phyloP scores from a whole-genome alignment of 2,113 vertebrate genomes.

The Tamias sibiricus region DNA sequence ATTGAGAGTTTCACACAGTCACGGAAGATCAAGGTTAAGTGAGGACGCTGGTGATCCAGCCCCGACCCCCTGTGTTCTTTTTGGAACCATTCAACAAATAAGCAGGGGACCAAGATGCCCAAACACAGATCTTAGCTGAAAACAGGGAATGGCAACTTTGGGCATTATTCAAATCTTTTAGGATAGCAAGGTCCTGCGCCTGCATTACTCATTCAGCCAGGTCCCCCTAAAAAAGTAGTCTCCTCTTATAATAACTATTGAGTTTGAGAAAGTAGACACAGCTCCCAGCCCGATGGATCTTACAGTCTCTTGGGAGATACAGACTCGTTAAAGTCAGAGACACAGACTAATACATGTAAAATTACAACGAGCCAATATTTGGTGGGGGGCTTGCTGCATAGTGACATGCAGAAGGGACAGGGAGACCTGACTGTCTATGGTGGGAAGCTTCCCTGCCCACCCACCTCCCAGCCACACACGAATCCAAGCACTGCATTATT shows the following conservation, averaged over 20 bases:
- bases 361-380: background rate
- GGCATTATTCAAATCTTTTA: background rate
- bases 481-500: no score
- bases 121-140: background rate
- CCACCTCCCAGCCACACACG: no score
- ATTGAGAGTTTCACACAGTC: background rate
- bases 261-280: background rate
- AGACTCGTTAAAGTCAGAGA: no score
- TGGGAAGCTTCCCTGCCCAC: background rate
- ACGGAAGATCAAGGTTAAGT: background rate
- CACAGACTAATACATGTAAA: background rate
- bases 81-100: background rate
- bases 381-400: background rate
- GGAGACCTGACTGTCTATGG: background rate
- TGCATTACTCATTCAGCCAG: background rate
- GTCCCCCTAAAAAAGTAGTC: background rate
- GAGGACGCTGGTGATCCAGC: background rate
- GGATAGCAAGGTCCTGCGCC: background rate
- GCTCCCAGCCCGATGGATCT: background rate
- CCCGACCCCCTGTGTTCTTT: background rate
- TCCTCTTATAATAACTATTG: background rate
- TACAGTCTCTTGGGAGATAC: background rate
- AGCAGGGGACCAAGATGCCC: no score
- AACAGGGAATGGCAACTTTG: background rate
- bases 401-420: rapidly evolving